phyloP scores from a whole-genome alignment of 2,797 vertebrate species.

The Acanthurus tractus region DNA sequence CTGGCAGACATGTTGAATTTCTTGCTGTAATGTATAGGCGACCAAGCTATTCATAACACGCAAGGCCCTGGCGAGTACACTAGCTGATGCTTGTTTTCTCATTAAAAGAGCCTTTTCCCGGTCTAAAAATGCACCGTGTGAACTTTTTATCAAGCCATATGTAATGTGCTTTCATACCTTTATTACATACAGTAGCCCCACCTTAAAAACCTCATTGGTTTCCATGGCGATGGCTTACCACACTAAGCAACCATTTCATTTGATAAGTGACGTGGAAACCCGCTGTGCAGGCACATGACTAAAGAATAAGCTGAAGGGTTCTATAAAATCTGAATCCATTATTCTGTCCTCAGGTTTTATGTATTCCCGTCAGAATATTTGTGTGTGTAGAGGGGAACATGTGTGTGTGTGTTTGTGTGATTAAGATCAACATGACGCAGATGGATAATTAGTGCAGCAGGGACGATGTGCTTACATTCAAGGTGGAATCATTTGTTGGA shows the following conservation, averaged over 20 bases:
- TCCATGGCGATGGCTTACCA: slow-evolving; percentile 47
- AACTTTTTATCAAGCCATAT: slow-evolving; percentile 42
- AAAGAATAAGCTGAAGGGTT: slow-evolving; percentile 22
- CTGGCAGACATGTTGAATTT: slow-evolving; percentile 85
- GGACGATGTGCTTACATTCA: too few relatives aligned
- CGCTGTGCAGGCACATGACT: slow-evolving; percentile 17
- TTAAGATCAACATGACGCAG: background rate
- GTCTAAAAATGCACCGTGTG: slow-evolving; percentile 48
- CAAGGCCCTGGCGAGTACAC: slow-evolving; percentile 68
- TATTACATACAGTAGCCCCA: slow-evolving; percentile 25
- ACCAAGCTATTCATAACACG: slow-evolving; percentile 80
- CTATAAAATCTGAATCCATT: slow-evolving; percentile 24
- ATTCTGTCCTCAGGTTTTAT: slow-evolving; percentile 10
- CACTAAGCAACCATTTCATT: slow-evolving; percentile 43
- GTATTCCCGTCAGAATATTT: background rate
- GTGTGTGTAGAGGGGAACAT: background rate
- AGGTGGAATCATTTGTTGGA: too few relatives aligned
- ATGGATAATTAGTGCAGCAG: background rate
- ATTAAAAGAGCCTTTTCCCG: slow-evolving; percentile 71
- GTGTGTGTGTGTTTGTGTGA: too few relatives aligned
- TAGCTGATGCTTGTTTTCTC: slow-evolving; percentile 73
- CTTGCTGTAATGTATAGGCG: slow-evolving; percentile 80
- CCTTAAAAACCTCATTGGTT: slow-evolving; percentile 31
- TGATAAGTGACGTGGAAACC: slow-evolving; percentile 20
- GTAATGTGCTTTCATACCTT: slow-evolving; percentile 47